Conservation (phyloP, 2,888 invertebrate genomes). For the Phlogophora meticulosa region DNA sequence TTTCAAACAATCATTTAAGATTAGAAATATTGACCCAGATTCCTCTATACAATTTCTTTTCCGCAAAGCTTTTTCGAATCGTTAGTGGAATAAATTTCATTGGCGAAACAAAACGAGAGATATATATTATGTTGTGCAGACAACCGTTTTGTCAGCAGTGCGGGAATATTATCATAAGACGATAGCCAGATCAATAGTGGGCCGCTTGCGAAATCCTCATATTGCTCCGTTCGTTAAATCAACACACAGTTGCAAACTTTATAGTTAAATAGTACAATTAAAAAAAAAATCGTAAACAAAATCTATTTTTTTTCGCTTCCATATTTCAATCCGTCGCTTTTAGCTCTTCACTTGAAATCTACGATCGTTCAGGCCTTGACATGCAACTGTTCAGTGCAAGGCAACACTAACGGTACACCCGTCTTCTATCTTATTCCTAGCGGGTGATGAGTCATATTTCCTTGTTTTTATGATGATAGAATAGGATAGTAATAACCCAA, state of each 20-base stretch:
- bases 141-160: slow-evolving; percentile 51
- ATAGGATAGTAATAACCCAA: slow-evolving; percentile 64
- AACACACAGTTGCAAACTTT: slow-evolving; percentile 52
- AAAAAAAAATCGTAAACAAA: slow-evolving; percentile 58
- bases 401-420: slow-evolving; percentile 49
- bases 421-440: slow-evolving; percentile 57
- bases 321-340: slow-evolving; percentile 65
- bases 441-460: slow-evolving; percentile 58
- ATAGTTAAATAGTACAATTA: slow-evolving; percentile 57
- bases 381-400: slow-evolving; percentile 71
- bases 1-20: slow-evolving; percentile 43
- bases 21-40: slow-evolving; percentile 51
- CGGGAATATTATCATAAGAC: slow-evolving; percentile 48
- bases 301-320: slow-evolving; percentile 57
- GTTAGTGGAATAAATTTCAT: slow-evolving; percentile 42
- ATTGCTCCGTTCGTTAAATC: slow-evolving; percentile 45
- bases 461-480: slow-evolving; percentile 45
- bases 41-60: slow-evolving; percentile 26
- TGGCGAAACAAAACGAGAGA: slow-evolving; percentile 35
- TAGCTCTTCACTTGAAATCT: slow-evolving; percentile 69
- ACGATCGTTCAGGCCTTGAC: slow-evolving; percentile 76
- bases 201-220: slow-evolving; percentile 38
- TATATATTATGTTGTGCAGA: slow-evolving; percentile 41
- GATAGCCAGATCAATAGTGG: slow-evolving; percentile 45
- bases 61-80: slow-evolving; percentile 34